phyloP scores from a whole-genome alignment of 2,888 invertebrate species.

The Plusia festucae region DNA sequence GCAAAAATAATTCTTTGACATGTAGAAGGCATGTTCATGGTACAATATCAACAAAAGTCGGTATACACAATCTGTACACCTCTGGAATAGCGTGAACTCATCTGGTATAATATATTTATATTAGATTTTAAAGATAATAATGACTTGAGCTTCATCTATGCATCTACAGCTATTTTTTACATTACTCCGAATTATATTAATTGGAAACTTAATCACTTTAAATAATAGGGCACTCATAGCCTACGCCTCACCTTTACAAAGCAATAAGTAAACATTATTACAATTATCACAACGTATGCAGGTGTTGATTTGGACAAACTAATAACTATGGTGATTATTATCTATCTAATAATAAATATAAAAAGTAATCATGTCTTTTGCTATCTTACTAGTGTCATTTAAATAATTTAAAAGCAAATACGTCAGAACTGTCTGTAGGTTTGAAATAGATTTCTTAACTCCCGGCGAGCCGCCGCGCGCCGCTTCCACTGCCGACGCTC shows the following conservation, averaged over 20 bases:
- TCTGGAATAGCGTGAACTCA: conserved; percentile 63
- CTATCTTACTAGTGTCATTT: conserved; percentile 68
- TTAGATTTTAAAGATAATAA: conserved; percentile 73
- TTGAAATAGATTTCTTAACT: conserved; percentile 83
- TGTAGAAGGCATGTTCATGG: conserved; percentile 86
- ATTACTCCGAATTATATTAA: conserved; percentile 61
- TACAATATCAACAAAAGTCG: conserved; percentile 63
- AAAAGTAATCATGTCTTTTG: conserved; percentile 77
- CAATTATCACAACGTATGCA: conserved; percentile 76
- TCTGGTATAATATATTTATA: conserved; percentile 60
- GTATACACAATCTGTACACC: conserved; percentile 47
- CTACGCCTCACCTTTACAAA: conserved; percentile 57
- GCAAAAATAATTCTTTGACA: conserved; percentile 73
- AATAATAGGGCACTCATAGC: conserved; percentile 48
- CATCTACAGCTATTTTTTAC: conserved; percentile 70
- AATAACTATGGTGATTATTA: conserved; percentile 72
- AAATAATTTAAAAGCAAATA: conserved; percentile 74
- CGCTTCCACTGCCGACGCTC: conserved; percentile 35
- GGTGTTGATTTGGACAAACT: conserved; percentile 70
- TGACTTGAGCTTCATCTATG: conserved; percentile 84
- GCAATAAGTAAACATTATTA: conserved; percentile 63
- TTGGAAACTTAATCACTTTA: conserved; percentile 50
- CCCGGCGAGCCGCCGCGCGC: conserved; percentile 28
- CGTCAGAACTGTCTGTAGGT: conserved; percentile 81
- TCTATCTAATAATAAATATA: conserved; percentile 72